Base-by-base conservation (phyloP, 2,113 vertebrate genomes). In the Stigmatopora nigra region DNA sequence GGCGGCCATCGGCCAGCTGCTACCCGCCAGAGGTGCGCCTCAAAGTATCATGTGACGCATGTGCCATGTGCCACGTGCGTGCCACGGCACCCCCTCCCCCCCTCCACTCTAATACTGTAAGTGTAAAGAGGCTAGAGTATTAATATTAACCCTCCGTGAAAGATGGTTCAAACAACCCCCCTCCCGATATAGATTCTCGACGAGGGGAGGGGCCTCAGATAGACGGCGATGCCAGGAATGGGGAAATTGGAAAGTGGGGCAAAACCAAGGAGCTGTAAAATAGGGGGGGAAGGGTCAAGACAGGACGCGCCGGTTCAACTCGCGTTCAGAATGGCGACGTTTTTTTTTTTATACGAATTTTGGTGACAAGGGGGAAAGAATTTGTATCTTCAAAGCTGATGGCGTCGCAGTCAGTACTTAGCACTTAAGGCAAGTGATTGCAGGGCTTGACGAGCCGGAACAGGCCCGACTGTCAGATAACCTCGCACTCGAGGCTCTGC, bases 401-500 rank as follows among this genome's bases (percentile, higher is more conserved):
- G 38, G 20, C 69, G 14, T 35, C 12, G 16, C 36, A 20, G 63
- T 71, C 77, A 70, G 70, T 75, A 76, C 81, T 68, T 80, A 82
- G 77, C 80, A 77, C 73, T 82, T 79, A 72, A 82, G 67, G 74
- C 68, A 69, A 65, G 77, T 64, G 67, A 77, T 73, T 72, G 65
- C 55, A 36, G 41, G 59, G 25, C 15, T 16, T 47, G 71, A 72
- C 80, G 38, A 65, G 79, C 67, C 20, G 14, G 44, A 73, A 82
- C 84, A 72, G 56, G 59, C 57, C 35, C 75, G 78, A 13, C 61
- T 65, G 59, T 14, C 25, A 78, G 84, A 86, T 86, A 83, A 84
- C 76, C 76, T 72, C 69, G 65, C 72, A 72, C 71, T 65, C 63
- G 41, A 79, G 4, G 44, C 38, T 45, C 51, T 48, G 55, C 46